phyloP scores from a whole-genome alignment of 23 tunicate species.

The Ciona savignyi region DNA sequence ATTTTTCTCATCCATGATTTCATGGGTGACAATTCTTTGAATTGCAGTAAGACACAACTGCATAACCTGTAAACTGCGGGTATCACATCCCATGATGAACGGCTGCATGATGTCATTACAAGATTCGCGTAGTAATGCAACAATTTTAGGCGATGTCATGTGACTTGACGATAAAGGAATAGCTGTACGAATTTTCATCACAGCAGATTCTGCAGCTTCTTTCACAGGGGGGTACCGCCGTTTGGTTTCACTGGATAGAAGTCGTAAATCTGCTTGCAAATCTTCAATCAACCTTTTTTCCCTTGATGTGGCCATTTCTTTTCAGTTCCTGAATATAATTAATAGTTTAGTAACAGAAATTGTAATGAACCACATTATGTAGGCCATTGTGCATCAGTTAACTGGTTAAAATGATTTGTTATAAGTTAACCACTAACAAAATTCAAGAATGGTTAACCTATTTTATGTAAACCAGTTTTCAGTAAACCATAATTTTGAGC shows the following conservation, averaged over 20 bases:
- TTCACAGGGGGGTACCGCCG: conserved; percentile 78
- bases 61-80: conserved; percentile 45
- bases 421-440: too few species aligned
- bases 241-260: conserved; percentile 82
- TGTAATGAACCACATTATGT: too few species aligned
- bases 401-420: too few species aligned
- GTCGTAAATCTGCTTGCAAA: conserved; percentile 68
- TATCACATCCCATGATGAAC: conserved; percentile 97
- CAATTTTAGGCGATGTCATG: conserved; percentile 11
- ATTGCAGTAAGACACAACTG: conserved; percentile 85
- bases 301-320: conserved; percentile 39
- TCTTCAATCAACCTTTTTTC: conserved; percentile 83
- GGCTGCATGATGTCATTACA: conserved; percentile 89
- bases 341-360: too few species aligned
- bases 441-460: too few species aligned
- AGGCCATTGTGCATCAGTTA: too few species aligned
- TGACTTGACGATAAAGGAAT: conserved; percentile 20
- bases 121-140: conserved; percentile 23
- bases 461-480: too few species aligned
- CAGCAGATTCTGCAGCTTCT: conserved; percentile 98
- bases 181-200: conserved; percentile 82
- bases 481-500: too few species aligned
- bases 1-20: conserved; percentile 40
- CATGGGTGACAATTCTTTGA: conserved; percentile 85
- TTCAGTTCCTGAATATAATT: too few species aligned